phyloP scores from a whole-genome alignment of 2,113 vertebrate species.

The Taxidea taxus region DNA sequence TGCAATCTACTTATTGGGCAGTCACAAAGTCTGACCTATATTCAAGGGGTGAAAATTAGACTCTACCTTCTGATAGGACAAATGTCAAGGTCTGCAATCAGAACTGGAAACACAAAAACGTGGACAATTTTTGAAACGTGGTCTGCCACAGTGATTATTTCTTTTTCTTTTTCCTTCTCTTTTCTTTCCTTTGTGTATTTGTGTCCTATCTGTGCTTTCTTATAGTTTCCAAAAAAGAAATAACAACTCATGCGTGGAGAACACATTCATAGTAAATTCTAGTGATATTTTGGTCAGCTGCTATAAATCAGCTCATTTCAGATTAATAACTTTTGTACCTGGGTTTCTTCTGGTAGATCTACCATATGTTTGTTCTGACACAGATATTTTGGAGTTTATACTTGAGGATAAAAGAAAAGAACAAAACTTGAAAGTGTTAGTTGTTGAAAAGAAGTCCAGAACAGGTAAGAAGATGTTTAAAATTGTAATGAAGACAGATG shows the following conservation, averaged over 20 bases:
- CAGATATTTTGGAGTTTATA: background rate
- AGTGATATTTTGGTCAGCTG: background rate
- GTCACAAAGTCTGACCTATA: background rate
- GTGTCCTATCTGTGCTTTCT: background rate
- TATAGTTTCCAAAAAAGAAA: background rate
- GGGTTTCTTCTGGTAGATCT: background rate
- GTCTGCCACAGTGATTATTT: background rate
- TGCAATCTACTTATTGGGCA: background rate
- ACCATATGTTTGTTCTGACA: background rate
- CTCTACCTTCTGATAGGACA: background rate
- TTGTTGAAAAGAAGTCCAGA: background rate
- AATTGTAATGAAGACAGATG: background rate
- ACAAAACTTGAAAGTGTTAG: background rate
- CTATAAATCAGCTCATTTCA: background rate
- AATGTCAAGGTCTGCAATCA: background rate
- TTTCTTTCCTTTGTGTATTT: background rate
- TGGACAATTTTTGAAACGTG: background rate
- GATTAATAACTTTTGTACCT: background rate
- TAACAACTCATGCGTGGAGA: background rate
- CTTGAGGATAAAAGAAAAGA: background rate
- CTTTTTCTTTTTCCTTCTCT: background rate
- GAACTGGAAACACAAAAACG: background rate
- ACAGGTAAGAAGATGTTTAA: background rate
- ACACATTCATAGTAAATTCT: background rate
- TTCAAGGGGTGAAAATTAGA: background rate